These are phyloP conservation scores for Eupithecia inturbata DNA, from an alignment of 2,888 invertebrate species.

Conservation along the genomic window DNA sequence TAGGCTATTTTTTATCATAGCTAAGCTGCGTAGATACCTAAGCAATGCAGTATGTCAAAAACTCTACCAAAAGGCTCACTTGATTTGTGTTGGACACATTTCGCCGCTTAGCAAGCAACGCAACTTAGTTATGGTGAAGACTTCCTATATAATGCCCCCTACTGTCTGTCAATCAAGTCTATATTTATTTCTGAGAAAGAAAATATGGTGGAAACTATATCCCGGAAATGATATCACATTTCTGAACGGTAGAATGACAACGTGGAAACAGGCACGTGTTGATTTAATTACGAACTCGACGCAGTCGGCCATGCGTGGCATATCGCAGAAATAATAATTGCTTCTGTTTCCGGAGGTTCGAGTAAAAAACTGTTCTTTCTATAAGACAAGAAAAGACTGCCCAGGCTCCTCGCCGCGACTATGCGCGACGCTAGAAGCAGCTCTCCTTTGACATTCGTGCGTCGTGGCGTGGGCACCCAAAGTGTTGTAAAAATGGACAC, in stretches of 20 bases:
- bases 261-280: conserved; percentile 5
- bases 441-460: background rate
- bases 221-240: conserved; percentile 10
- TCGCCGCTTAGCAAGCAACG: background rate
- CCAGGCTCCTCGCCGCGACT: background rate
- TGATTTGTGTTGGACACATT: background rate
- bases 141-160: background rate
- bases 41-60: background rate
- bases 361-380: background rate
- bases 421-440: background rate
- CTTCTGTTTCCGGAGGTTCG: background rate
- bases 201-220: background rate
- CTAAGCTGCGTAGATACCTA: too few species aligned
- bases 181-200: background rate
- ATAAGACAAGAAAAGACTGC: background rate
- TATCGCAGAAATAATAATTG: conserved; percentile 3
- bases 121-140: background rate
- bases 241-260: background rate
- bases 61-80: background rate
- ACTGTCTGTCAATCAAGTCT: background rate
- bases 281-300: conserved; percentile 2
- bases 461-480: background rate
- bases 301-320: background rate
- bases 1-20: background rate
- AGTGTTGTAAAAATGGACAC: background rate